phyloP scores from a whole-genome alignment of 92 coral and sea anemone genomes.

The Bergia sp. region DNA sequence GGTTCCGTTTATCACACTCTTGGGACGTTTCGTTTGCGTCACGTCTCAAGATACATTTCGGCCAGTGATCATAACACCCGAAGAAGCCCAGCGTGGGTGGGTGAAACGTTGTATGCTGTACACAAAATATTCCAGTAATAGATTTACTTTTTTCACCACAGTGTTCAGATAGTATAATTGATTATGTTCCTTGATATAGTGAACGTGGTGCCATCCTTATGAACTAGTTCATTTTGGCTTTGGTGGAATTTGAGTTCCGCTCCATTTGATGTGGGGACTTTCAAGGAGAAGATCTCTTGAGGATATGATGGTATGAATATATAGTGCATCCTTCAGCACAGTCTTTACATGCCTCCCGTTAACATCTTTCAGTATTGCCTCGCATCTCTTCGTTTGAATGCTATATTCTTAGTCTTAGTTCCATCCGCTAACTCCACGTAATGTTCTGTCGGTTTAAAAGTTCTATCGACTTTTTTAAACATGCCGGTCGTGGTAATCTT shows the following conservation, averaged over 20 bases:
- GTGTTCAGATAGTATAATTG: conserved; percentile 39
- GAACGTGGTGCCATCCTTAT: conserved; percentile 42
- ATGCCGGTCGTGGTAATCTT: conserved; percentile 26
- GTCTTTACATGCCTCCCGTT: conserved; percentile 36
- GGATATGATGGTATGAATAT: conserved; percentile 40
- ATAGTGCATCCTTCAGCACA: conserved; percentile 41
- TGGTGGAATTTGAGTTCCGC: conserved; percentile 38
- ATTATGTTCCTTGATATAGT: conserved; percentile 23
- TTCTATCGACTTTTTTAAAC: background rate
- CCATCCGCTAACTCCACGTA: conserved; percentile 51
- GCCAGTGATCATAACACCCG: no score
- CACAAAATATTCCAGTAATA: no score
- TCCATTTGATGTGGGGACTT: conserved; percentile 1
- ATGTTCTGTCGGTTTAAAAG: conserved; percentile 41
- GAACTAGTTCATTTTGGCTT: conserved; percentile 42
- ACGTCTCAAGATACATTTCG: no score
- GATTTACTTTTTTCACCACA: background rate
- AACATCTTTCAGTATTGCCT: conserved; percentile 27
- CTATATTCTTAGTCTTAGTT: conserved; percentile 37
- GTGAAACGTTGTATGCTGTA: no score
- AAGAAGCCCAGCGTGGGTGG: no score
- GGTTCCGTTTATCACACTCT: no score
- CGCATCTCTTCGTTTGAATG: conserved; percentile 51
- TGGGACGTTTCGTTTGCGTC: no score
- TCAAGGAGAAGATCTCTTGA: conserved; percentile 38